Evolutionary conservation across 2,888 invertebrate species (phyloP).

Genomic region (Ramazzottius varieornatus): DNA sequence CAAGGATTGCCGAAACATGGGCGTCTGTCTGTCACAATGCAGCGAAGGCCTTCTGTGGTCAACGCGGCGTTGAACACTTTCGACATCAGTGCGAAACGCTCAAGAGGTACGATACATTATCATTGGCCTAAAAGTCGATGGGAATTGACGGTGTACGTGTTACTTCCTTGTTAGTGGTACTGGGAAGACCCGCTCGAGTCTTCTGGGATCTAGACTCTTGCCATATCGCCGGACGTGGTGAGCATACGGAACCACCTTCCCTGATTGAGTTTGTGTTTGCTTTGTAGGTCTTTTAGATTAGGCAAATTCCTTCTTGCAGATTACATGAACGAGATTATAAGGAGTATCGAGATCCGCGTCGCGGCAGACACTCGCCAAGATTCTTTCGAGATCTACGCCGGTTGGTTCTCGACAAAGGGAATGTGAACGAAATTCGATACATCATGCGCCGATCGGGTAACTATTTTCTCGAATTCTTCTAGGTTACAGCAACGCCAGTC

Average conservation of each 20-base stretch:
- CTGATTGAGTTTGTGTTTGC: too few relatives aligned
- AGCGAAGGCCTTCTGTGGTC: background rate
- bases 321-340: background rate
- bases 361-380: background rate
- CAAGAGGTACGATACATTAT: too few relatives aligned
- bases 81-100: background rate
- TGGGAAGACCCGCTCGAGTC: background rate
- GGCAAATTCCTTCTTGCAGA: too few relatives aligned
- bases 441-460: too few relatives aligned
- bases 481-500: background rate
- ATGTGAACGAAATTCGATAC: too few relatives aligned
- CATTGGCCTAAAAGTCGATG: too few relatives aligned
- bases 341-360: background rate
- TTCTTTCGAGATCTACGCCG: background rate
- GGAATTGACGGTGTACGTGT: too few relatives aligned
- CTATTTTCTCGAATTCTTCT: too few relatives aligned
- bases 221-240: background rate
- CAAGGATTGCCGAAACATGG: background rate
- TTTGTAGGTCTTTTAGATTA: too few relatives aligned
- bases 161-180: background rate
- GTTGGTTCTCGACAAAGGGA: too few relatives aligned
- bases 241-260: too few relatives aligned
- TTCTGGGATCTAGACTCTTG: background rate
- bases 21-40: background rate
- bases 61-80: background rate